Conservation (phyloP, 1,140 invertebrate species). For the Pseudobourletiella spinata region DNA sequence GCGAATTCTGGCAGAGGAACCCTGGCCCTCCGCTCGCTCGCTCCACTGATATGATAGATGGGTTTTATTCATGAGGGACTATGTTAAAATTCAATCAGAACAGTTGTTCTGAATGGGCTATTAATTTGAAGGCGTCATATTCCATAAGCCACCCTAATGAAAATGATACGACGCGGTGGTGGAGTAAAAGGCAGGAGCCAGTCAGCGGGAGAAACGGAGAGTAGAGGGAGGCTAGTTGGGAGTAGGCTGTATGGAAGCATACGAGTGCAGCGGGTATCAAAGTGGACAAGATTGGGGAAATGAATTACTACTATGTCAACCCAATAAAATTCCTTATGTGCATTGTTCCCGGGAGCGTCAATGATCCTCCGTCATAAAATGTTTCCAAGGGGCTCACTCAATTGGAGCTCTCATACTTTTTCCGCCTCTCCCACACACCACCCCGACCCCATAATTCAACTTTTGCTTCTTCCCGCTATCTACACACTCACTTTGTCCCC, state of each 20-base stretch:
- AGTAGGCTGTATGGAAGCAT: too few species aligned
- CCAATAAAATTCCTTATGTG: conserved; percentile 17
- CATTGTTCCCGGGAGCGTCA: conserved; percentile 13
- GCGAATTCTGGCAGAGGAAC: too few species aligned
- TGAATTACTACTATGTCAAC: conserved; percentile 19
- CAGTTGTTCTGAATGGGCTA: conserved; percentile 3
- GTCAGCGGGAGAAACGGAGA: too few species aligned
- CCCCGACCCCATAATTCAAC: too few species aligned
- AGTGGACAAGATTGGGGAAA: conserved; percentile 1
- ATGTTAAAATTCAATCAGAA: conserved; percentile 12
- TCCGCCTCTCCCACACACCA: too few species aligned
- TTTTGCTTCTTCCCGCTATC: too few species aligned
- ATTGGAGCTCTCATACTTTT: too few species aligned
- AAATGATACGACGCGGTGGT: not conserved
- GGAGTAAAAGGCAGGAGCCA: too few species aligned
- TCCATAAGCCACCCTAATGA: conserved; percentile 7
- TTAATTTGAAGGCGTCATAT: conserved; percentile 11
- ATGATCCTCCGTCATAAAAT: conserved; percentile 19
- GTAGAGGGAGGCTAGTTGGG: too few species aligned
- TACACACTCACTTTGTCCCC: too few species aligned
- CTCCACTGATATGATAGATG: conserved; percentile 4
- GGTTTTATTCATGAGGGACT: conserved; percentile 7
- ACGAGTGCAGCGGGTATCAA: not conserved
- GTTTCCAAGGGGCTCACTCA: too few species aligned
- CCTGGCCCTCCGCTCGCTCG: too few species aligned